Base-by-base conservation (phyloP, 2,888 invertebrate species). In the Eupithecia centaureata region DNA sequence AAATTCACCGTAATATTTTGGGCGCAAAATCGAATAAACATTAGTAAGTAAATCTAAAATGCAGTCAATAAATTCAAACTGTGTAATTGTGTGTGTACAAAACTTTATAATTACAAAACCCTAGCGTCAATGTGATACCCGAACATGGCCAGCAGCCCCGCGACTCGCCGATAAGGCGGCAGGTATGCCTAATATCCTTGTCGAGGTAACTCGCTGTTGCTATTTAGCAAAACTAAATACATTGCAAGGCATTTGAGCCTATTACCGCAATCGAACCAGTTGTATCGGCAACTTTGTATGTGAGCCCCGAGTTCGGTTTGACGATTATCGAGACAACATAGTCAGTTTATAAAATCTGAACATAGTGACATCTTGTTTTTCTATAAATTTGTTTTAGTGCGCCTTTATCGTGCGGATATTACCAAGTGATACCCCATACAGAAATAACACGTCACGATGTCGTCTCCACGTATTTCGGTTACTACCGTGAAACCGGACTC, bases 31-130 rank as follows among this genome's bases (percentile, higher is more conserved):
- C 18, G 22, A 42, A 18, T 12, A 4, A 22, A 12, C 10, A 18
- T 18, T 18, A 18, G 42, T 42, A 42, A 18, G 42, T 42, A 42
- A n/a, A 38, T n/a, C 35, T 35, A n/a, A 7, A n/a, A 38, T 38
- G 13, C 5, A 15, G 7, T 38, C 1, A n/a, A 18, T 7, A 18
- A 42, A 42, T 5, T 7, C 42, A 42, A 42, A 18, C 38, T 35
- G 7, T 8, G 18, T 42, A n/a, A n/a, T n/a, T n/a, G n/a, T n/a
- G n/a, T 42, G 18, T 8, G 18, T 18, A 18, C 7, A 42, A n/a
- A 42, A 18, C 42, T 10, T 42, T 42, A 18, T 63, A 71, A 70
- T 80, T 77, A 70, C 72, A 63, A 76, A 77, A 80, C 65, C 70
- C 70, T 68, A 71, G 62, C 76, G 59, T 35, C 28, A 67, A 57